These are phyloP conservation scores for Grapholita molesta DNA, from an alignment of 1,140 invertebrate genomes.

Conservation along the genomic window DNA sequence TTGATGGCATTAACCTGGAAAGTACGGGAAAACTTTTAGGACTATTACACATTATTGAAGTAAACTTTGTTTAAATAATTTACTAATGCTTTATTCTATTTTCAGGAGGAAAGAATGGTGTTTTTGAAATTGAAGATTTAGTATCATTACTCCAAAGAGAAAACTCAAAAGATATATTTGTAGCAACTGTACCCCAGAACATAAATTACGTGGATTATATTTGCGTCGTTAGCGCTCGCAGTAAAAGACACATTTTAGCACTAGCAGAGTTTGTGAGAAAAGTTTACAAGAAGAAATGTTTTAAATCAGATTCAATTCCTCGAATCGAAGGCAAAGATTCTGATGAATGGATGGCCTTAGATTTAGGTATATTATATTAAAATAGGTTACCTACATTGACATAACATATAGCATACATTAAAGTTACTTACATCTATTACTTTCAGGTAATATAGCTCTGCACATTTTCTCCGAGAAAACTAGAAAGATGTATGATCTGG, in stretches of 20 bases:
- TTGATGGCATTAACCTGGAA: slow-evolving; percentile 72
- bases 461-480: slow-evolving; percentile 89
- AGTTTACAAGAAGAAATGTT: slow-evolving; percentile 87
- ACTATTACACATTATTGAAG: not conserved
- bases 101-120: slow-evolving; percentile 87
- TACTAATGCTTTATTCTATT: slow-evolving; percentile 33
- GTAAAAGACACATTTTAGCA: slow-evolving; percentile 86
- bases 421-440: slow-evolving; percentile 18
- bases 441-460: slow-evolving; percentile 91
- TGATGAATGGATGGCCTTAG: slow-evolving; percentile 92
- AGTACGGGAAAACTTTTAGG: slow-evolving; percentile 51
- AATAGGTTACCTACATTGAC: not conserved
- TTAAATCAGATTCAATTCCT: slow-evolving; percentile 82
- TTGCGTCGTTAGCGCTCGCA: slow-evolving; percentile 87
- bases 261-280: slow-evolving; percentile 87
- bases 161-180: slow-evolving; percentile 90
- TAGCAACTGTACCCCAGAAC: slow-evolving; percentile 85
- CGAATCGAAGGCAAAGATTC: slow-evolving; percentile 87
- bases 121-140: slow-evolving; percentile 93
- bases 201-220: slow-evolving; percentile 91
- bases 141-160: slow-evolving; percentile 87
- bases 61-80: slow-evolving; percentile 15
- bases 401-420: not conserved
- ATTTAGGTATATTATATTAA: slow-evolving; percentile 84
- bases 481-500: slow-evolving; percentile 89